Percentiles rank a stretch among this genome's conserved stretches.
These are phyloP conservation scores for Diplogasteroides magnus DNA, from an alignment of 1,140 invertebrate species.

Conservation along the genomic window DNA sequence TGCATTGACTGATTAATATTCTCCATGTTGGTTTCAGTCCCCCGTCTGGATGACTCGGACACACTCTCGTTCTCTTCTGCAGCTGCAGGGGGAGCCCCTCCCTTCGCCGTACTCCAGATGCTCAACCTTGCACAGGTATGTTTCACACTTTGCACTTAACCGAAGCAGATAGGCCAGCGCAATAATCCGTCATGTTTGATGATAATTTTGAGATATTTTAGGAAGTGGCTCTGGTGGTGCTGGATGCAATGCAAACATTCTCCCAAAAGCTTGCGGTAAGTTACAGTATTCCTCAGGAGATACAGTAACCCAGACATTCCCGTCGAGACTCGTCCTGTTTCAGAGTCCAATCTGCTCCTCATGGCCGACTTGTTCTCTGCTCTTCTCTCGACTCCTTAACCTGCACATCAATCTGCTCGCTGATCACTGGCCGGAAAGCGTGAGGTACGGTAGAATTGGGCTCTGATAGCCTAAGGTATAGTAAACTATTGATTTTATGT, in stretches of 20 bases:
- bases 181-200: no score
- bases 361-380: neutral
- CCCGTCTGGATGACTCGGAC: neutral
- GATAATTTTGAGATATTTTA: no score
- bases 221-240: conserved; percentile 77
- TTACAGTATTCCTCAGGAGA: no score
- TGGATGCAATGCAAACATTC: conserved; percentile 79
- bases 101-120: conserved; percentile 22
- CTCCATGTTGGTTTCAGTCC: neutral
- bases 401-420: conserved; percentile 80
- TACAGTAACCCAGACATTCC: no score
- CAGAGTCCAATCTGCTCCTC: neutral
- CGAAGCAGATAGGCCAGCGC: no score
- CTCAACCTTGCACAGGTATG: conserved; percentile 72
- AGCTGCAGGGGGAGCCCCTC: neutral
- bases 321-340: no score
- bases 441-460: no score
- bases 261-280: conserved; percentile 69
- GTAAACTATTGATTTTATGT: no score
- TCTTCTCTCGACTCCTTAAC: conserved; percentile 71
- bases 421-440: conserved; percentile 78
- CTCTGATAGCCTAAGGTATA: no score
- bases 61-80: neutral
- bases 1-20: no score
- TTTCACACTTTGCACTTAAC: no score